Percentiles rank a stretch among this genome's conserved stretches.
phyloP scores from a whole-genome alignment of 2,888 invertebrate genomes.

The Mellilla xanthometata region DNA sequence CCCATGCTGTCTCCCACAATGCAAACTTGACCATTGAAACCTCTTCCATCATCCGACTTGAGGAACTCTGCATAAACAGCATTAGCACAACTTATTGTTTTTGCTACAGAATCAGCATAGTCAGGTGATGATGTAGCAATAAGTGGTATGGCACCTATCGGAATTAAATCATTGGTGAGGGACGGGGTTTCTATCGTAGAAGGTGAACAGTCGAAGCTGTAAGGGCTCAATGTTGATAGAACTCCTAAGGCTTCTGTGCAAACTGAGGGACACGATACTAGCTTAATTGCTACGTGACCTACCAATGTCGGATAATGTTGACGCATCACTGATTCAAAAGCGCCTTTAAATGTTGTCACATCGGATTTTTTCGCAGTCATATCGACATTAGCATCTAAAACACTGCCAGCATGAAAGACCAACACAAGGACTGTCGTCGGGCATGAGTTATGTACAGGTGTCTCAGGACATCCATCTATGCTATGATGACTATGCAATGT shows the following conservation, averaged over 20 bases:
- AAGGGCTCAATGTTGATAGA: constrained; percentile 96
- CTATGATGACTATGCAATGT: constrained; percentile 86
- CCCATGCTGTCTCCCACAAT: constrained; percentile 97
- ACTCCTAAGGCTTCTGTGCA: constrained; percentile 95
- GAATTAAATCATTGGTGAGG: constrained; percentile 95
- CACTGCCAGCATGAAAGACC: constrained; percentile 96
- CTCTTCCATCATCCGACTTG: constrained; percentile 95
- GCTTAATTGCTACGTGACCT: constrained; percentile 93
- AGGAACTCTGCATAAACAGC: constrained; percentile 94
- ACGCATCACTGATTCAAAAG: constrained; percentile 97
- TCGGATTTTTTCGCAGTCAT: constrained; percentile 96
- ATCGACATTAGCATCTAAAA: constrained; percentile 94
- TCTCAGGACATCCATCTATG: constrained; percentile 89
- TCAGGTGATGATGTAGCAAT: constrained; percentile 94
- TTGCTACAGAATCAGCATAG: constrained; percentile 93
- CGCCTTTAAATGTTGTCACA: constrained; percentile 95
- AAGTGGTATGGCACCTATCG: constrained; percentile 97
- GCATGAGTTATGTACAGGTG: constrained; percentile 88
- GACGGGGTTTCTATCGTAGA: constrained; percentile 91
- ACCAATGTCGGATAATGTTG: constrained; percentile 98
- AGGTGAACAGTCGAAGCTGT: constrained; percentile 96
- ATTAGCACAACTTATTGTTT: constrained; percentile 93
- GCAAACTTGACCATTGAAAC: constrained; percentile 95
- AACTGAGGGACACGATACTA: constrained; percentile 96
- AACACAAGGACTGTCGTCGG: constrained; percentile 93